A percentile compares a stretch with the other conserved stretches of the same genome.
Evolutionary conservation across 2,888 invertebrate species (phyloP).

Genomic region (Resseliella maxima): DNA sequence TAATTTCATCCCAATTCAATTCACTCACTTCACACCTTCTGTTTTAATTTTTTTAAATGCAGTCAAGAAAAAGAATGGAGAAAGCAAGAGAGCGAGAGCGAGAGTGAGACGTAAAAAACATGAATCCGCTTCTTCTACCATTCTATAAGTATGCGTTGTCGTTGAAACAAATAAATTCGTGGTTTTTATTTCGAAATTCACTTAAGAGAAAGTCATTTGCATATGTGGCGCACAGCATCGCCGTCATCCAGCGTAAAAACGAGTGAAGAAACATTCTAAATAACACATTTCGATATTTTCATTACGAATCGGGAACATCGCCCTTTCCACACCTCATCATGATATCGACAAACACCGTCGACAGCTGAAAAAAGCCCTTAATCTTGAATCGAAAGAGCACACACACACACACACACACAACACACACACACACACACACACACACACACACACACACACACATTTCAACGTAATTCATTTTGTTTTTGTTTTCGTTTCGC

Average conservation of each 20-base stretch:
- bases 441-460: not conserved
- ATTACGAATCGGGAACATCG: constrained; percentile 34
- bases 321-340: constrained; percentile 30
- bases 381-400: constrained; percentile 42
- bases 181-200: constrained; percentile 56
- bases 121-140: not conserved
- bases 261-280: not conserved
- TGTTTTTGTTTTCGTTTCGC: not conserved
- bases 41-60: constrained; percentile 24
- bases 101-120: not conserved
- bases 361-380: constrained; percentile 47
- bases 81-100: too few relatives aligned
- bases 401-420: not conserved
- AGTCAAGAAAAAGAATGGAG: not conserved
- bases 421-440: not conserved
- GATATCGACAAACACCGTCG: not conserved
- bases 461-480: constrained; percentile 14
- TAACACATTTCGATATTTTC: constrained; percentile 22
- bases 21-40: constrained; percentile 39
- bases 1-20: constrained; percentile 33
- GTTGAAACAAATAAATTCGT: constrained; percentile 48
- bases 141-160: not conserved
- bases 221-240: constrained; percentile 33
- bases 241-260: not conserved
- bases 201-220: constrained; percentile 55